Conservation (phyloP, 2,797 vertebrate species). For the Myotis findleyi region DNA sequence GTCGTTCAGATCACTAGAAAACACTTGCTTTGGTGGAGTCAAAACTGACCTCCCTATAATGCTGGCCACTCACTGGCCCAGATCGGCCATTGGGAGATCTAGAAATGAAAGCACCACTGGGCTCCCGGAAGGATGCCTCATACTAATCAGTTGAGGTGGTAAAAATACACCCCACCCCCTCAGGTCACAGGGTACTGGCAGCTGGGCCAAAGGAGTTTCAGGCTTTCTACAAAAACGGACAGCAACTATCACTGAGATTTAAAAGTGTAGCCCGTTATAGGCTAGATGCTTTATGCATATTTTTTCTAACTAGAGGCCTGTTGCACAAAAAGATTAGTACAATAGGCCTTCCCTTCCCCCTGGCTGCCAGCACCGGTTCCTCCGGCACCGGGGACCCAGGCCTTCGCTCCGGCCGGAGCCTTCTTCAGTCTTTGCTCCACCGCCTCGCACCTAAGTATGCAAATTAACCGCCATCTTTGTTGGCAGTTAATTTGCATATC, state of each 20-base stretch:
- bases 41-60: neutral
- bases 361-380: no score
- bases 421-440: no score
- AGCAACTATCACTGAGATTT: neutral
- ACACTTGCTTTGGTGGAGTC: neutral
- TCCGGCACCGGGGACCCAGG: no score
- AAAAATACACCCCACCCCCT: neutral
- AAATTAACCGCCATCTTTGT: no score
- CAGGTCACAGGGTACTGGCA: neutral
- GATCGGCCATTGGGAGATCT: constrained; percentile 44
- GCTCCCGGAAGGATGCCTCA: neutral
- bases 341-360: no score
- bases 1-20: constrained; percentile 9
- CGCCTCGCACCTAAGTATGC: no score
- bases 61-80: neutral
- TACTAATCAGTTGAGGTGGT: neutral
- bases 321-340: no score
- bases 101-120: neutral
- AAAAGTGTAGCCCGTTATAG: neutral
- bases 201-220: neutral
- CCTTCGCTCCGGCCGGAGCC: no score
- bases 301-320: neutral
- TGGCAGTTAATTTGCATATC: no score
- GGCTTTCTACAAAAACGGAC: neutral
- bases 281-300: neutral